These are phyloP conservation scores for Eupithecia abbreviata DNA, from an alignment of 2,888 invertebrate genomes.

Conservation along the genomic window DNA sequence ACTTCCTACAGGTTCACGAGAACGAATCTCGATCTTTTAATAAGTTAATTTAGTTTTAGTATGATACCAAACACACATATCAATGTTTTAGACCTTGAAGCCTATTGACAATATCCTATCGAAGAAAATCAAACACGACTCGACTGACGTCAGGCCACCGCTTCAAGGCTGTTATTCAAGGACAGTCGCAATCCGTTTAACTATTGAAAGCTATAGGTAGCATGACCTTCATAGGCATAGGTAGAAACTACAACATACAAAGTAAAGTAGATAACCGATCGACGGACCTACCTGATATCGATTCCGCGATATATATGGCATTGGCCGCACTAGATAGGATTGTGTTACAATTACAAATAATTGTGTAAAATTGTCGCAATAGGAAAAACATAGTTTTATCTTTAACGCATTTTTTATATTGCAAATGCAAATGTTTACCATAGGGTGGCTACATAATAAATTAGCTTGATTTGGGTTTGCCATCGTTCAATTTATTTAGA, in stretches of 20 bases:
- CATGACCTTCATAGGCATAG: background rate
- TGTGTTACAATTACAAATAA: background rate
- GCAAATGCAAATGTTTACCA: background rate
- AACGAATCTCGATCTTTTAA: background rate
- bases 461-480: background rate
- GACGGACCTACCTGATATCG: background rate
- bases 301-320: background rate
- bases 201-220: background rate
- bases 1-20: background rate
- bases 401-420: too few relatives aligned
- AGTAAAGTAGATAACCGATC: background rate
- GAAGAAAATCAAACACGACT: conserved; percentile 1
- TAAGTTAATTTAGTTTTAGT: background rate
- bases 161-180: background rate
- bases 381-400: background rate
- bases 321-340: background rate
- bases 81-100: background rate
- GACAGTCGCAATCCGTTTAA: background rate
- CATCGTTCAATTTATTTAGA: background rate
- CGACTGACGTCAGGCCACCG: background rate
- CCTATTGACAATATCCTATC: background rate
- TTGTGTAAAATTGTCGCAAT: background rate
- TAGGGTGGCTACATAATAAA: background rate
- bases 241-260: background rate
- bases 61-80: background rate